These are phyloP conservation scores for Drosophila ogumai DNA, from an alignment of 1,140 invertebrate species.

Conservation along the genomic window DNA sequence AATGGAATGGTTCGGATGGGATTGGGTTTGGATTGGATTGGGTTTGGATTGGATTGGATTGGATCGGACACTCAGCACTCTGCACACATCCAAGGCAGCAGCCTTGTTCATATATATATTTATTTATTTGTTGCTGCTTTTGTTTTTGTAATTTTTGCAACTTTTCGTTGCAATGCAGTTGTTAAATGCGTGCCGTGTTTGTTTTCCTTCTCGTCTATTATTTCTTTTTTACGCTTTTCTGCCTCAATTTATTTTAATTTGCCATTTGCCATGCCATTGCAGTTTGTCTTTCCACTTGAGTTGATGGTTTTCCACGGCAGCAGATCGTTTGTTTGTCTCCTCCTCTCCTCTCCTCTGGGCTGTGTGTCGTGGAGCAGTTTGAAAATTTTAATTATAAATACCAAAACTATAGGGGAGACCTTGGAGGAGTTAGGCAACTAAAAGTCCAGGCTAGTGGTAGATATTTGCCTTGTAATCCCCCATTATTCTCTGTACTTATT, in stretches of 20 bases:
- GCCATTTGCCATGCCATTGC: conserved; percentile 45
- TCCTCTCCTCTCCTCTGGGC: not conserved
- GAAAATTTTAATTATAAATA: conserved; percentile 18
- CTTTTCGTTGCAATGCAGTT: conserved; percentile 39
- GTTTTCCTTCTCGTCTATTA: conserved; percentile 45
- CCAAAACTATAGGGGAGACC: not conserved
- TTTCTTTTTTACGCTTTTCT: conserved; percentile 54
- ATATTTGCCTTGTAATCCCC: not conserved
- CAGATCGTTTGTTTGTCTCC: conserved; percentile 6
- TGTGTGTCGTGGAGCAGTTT: conserved; percentile 18
- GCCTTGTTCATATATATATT: conserved; percentile 24
- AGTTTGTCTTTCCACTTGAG: conserved; percentile 48
- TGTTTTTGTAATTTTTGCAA: conserved; percentile 7
- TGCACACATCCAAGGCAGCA: not conserved
- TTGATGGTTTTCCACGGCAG: conserved; percentile 24
- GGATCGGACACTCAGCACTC: conserved; percentile 5
- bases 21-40: not conserved
- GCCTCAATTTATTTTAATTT: conserved; percentile 72
- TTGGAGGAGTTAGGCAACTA: not conserved
- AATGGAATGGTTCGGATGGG: conserved; percentile 16
- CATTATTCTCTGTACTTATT: not conserved
- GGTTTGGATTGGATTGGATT: conserved; percentile 11
- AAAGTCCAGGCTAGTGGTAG: not conserved
- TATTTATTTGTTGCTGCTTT: conserved; percentile 3
- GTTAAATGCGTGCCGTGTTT: conserved; percentile 57